Base-by-base conservation (phyloP, 2,797 vertebrate species). In the Spizella passerina region DNA sequence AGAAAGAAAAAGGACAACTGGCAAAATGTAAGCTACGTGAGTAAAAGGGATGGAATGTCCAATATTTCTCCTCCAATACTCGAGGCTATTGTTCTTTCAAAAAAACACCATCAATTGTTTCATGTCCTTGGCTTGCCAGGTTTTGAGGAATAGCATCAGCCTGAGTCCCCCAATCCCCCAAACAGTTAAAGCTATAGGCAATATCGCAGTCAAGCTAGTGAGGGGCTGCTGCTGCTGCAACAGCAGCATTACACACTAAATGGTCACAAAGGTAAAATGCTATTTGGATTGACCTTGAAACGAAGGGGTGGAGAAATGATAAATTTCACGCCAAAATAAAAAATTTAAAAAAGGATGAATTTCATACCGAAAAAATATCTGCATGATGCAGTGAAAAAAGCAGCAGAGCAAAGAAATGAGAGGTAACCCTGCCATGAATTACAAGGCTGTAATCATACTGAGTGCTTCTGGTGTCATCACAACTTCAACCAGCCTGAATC, bases 201-300 rank as follows among this genome's bases (percentile, higher is more conserved):
- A 88, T 81, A 86, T 95, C 94, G 90, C 96, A 94, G 94, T 78
- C 84, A 63, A 91, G 90, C 90, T 38, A 93, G 86, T 50, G 88
- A 94, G 34, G 10, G 66, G 93, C 86, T 94, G 90, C 96, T 94
- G 90, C 96, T 94, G 88, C 97, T 97, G 96, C 92, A 96, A 94
- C 89, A 95, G 95, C 88, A 93, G 94, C 96, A 94, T 92, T 92
- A 94, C 90, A 96, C 95, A 94, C 96, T 97, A 96, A 98, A 98
- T 47, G 97, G 97, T 97, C 96, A 97, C 98, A 97, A 97, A 98
- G 98, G 98, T 98, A 98, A 98, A 98, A 98, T 94, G 97, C 98
- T 98, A 98, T 98, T 98, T 98, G 97, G 98, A 98, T 98, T 97
- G 98, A 99, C 99, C 99, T 99, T 99, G 98, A 99, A 97, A 97